phyloP scores from a whole-genome alignment of 2,113 vertebrate species.

The Isurus oxyrinchus region DNA sequence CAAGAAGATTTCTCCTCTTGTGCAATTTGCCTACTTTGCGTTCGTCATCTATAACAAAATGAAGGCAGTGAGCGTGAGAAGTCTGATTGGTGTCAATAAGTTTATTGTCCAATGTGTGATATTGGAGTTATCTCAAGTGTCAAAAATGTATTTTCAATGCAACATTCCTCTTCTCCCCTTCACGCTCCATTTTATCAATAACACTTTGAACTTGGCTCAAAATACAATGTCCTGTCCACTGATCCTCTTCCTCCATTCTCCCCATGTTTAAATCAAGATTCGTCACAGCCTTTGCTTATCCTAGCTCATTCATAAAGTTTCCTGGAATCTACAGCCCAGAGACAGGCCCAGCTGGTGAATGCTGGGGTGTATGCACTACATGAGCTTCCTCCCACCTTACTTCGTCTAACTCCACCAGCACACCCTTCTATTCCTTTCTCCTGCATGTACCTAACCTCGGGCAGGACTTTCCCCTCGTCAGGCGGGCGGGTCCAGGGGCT shows the following conservation, averaged over 20 bases:
- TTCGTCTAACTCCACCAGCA: not conserved
- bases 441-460: not conserved
- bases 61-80: not conserved
- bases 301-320: too few relatives aligned
- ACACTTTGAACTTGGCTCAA: not conserved
- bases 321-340: not conserved
- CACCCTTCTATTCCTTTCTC: not conserved
- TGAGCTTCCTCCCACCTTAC: not conserved
- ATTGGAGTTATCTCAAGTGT: not conserved
- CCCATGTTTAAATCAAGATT: not conserved
- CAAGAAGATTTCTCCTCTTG: slow-evolving; percentile 66
- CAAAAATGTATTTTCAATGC: not conserved
- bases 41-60: slow-evolving; percentile 44
- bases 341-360: not conserved
- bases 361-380: too few relatives aligned
- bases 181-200: not conserved
- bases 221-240: not conserved
- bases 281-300: not conserved
- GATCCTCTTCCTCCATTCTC: not conserved
- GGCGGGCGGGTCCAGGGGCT: too few relatives aligned
- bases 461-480: too few relatives aligned
- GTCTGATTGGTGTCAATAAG: not conserved
- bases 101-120: not conserved
- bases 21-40: slow-evolving; percentile 62
- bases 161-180: not conserved